These are phyloP conservation scores for Pyrochroa serraticornis DNA, from an alignment of 2,888 invertebrate species.

Conservation along the genomic window DNA sequence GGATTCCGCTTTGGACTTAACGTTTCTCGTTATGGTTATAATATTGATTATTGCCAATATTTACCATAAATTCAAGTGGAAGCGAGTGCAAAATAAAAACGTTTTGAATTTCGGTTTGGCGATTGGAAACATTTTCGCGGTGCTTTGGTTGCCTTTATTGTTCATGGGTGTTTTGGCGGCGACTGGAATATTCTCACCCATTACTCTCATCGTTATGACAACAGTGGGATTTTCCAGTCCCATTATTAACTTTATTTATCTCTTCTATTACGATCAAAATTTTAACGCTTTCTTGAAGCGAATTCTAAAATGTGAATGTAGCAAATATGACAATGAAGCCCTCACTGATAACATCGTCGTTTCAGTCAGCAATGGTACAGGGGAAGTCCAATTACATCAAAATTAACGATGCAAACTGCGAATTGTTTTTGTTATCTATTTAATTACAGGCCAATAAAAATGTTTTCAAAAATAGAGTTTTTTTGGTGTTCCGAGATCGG, in stretches of 20 bases:
- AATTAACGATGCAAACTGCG: no score
- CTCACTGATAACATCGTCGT: neutral
- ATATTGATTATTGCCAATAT: slow-evolving; percentile 15
- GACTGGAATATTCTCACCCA: neutral
- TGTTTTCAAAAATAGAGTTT: no score
- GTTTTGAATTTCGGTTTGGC: slow-evolving; percentile 4
- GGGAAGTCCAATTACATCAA: no score
- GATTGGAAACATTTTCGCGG: slow-evolving; percentile 14
- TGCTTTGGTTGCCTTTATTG: slow-evolving; percentile 12
- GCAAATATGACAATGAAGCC: slow-evolving; percentile 13
- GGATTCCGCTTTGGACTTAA: neutral
- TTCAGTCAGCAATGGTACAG: no score
- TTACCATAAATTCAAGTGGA: slow-evolving; percentile 3
- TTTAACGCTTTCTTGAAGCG: slow-evolving; percentile 22
- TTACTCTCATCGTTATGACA: neutral
- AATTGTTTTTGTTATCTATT: no score
- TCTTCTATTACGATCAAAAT: slow-evolving; percentile 17
- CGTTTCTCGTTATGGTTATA: no score
- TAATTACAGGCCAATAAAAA: no score
- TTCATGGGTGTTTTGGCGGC: neutral
- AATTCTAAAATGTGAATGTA: slow-evolving; percentile 23
- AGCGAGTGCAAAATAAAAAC: neutral
- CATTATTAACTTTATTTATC: slow-evolving; percentile 9
- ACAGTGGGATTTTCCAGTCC: slow-evolving; percentile 14
- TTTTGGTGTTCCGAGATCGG: no score